phyloP scores from a whole-genome alignment of 1,140 invertebrate genomes.

The Drosophila subobscura region DNA sequence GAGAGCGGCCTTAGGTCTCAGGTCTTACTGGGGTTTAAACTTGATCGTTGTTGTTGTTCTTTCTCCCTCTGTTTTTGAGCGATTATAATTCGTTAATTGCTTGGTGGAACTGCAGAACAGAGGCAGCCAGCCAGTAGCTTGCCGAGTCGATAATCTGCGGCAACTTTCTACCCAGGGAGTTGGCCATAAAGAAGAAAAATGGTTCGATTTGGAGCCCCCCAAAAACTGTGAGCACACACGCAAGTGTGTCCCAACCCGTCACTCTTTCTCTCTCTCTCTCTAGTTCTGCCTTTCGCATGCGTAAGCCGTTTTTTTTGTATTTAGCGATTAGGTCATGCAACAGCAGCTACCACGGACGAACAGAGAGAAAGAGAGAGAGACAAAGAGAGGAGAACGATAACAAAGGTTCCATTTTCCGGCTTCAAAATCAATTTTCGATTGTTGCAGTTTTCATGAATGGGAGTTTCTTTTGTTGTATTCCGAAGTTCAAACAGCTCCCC shows the following conservation, averaged over 20 bases:
- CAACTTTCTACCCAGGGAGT: constrained; percentile 71
- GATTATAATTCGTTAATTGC: constrained; percentile 18
- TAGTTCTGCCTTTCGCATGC: constrained; percentile 54
- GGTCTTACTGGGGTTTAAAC: constrained; percentile 35
- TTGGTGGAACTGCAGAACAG: constrained; percentile 25
- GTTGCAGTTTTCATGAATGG: constrained; percentile 69
- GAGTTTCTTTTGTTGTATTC: constrained; percentile 36
- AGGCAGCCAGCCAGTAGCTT: background rate
- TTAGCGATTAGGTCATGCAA: constrained; percentile 80
- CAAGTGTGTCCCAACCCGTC: constrained; percentile 40
- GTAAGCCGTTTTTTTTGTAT: constrained; percentile 50
- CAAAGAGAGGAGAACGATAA: constrained; percentile 47
- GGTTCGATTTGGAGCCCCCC: background rate
- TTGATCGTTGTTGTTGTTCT: constrained; percentile 1
- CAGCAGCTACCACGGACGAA: constrained; percentile 39
- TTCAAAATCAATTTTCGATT: constrained; percentile 11
- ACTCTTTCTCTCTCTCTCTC: constrained; percentile 33
- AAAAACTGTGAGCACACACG: constrained; percentile 43
- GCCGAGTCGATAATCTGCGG: constrained; percentile 12
- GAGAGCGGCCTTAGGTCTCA: constrained; percentile 40
- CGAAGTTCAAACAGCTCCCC: constrained; percentile 30
- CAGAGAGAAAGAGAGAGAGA: too few relatives aligned
- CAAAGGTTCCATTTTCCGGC: constrained; percentile 60
- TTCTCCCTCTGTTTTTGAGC: too few relatives aligned
- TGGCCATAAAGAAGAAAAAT: constrained; percentile 9